Percentiles rank a stretch among this genome's conserved stretches.
Evolutionary conservation across 2,888 invertebrate species (phyloP).

Genomic region (Caenorhabditis parvicauda): DNA sequence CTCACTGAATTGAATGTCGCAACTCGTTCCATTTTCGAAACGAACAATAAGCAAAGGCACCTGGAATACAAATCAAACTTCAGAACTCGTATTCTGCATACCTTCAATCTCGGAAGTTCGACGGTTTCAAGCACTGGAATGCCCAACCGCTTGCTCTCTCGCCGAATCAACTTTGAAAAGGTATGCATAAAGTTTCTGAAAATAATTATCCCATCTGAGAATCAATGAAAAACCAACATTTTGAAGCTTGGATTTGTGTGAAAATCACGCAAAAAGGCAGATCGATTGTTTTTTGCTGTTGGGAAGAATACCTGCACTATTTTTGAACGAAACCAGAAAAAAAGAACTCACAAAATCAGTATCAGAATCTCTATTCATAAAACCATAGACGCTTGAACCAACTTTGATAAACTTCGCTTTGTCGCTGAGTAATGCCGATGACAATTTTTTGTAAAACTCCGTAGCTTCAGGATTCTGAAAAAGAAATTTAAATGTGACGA

Average conservation of each 20-base stretch:
- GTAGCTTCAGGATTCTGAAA: background rate
- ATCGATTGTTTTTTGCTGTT: conserved; percentile 11
- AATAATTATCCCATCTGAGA: background rate
- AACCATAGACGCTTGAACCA: conserved; percentile 24
- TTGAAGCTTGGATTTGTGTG: conserved; percentile 35
- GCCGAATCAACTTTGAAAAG: conserved; percentile 14
- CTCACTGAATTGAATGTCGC: conserved; percentile 48
- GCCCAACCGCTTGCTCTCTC: conserved; percentile 25
- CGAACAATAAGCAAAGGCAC: conserved; percentile 38
- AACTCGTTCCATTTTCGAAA: conserved; percentile 27
- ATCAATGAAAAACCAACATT: conserved; percentile 12
- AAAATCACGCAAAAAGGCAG: conserved; percentile 33
- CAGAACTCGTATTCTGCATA: background rate
- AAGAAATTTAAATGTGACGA: too few relatives aligned
- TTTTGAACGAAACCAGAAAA: background rate
- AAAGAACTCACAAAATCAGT: conserved; percentile 6
- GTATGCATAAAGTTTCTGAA: conserved; percentile 25
- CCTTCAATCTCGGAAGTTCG: conserved; percentile 14
- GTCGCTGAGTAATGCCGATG: background rate
- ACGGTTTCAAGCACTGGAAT: conserved; percentile 19
- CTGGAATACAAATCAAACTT: conserved; percentile 2
- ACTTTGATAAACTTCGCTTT: conserved; percentile 14
- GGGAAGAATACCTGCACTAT: conserved; percentile 20
- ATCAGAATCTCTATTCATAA: conserved; percentile 8
- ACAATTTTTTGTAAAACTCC: background rate